Conservation (phyloP, 2,113 vertebrate species). For the Mirza zaza region DNA sequence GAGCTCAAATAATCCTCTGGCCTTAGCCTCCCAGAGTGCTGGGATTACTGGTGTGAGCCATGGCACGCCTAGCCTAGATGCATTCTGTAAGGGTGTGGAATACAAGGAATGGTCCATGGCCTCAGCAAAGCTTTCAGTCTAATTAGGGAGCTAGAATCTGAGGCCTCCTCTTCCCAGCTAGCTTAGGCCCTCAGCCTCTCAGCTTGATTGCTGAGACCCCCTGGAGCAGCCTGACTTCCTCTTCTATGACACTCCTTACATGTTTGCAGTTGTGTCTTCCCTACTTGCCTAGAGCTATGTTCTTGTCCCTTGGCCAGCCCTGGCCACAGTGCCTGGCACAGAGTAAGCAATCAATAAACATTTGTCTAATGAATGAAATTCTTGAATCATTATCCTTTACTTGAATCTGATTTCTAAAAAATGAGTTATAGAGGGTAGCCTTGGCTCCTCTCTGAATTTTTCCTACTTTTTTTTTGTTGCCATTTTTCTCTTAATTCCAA, state of each 20-base stretch:
- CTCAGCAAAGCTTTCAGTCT: not conserved
- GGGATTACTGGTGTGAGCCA: no score
- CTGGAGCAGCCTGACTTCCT: not conserved
- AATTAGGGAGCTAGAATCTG: not conserved
- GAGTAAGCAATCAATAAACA: not conserved
- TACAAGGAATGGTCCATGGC: not conserved
- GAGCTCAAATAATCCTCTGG: no score
- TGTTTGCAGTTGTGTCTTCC: not conserved
- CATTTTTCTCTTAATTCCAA: conserved; percentile 30
- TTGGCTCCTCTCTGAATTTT: not conserved
- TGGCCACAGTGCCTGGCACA: not conserved
- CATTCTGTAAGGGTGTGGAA: not conserved
- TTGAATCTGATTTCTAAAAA: conserved; percentile 26
- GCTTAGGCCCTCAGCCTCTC: not conserved
- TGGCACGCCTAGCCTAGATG: no score
- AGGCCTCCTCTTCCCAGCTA: no score
- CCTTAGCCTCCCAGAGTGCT: no score
- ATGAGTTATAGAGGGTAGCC: not conserved
- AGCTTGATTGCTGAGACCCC: not conserved
- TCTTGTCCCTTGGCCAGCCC: not conserved
- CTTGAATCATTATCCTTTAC: not conserved
- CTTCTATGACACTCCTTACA: not conserved
- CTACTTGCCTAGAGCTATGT: not conserved
- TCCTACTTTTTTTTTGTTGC: not conserved
- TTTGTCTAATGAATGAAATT: not conserved